Conservation (phyloP, 1,140 invertebrate species). For the Lasaia peninsularis region DNA sequence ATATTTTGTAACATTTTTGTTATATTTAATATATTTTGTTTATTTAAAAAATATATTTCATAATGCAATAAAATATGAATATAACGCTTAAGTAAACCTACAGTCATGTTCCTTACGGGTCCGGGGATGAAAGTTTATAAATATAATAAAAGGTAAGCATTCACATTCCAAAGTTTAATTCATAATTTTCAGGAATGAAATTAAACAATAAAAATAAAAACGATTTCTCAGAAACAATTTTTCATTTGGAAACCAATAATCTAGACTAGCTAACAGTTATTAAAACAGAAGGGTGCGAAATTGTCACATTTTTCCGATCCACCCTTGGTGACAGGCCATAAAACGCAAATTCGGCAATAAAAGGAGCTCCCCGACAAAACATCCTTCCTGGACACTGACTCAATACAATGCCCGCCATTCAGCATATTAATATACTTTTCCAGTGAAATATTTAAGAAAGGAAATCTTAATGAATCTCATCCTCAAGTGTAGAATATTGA, state of each 20-base stretch:
- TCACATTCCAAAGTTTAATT: too few species aligned
- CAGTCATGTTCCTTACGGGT: too few species aligned
- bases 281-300: slow-evolving; percentile 45
- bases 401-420: slow-evolving; percentile 70
- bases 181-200: too few species aligned
- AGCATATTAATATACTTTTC: slow-evolving; percentile 74
- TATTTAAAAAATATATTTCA: too few species aligned
- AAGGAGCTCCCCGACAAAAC: slow-evolving; percentile 70
- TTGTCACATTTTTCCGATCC: slow-evolving; percentile 64
- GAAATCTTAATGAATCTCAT: slow-evolving; percentile 58
- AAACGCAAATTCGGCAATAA: slow-evolving; percentile 76
- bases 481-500: slow-evolving; percentile 31
- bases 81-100: too few species aligned
- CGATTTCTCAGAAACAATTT: neutral
- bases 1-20: too few species aligned
- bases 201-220: neutral
- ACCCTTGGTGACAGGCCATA: slow-evolving; percentile 68
- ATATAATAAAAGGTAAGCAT: too few species aligned
- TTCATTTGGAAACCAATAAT: slow-evolving; percentile 13
- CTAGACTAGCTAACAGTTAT: slow-evolving; percentile 14
- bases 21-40: too few species aligned
- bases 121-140: too few species aligned
- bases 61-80: too few species aligned
- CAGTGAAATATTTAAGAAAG: slow-evolving; percentile 71
- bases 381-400: slow-evolving; percentile 74